These are phyloP conservation scores for Limnephilus lunatus DNA, from an alignment of 2,888 invertebrate genomes.

Conservation along the genomic window DNA sequence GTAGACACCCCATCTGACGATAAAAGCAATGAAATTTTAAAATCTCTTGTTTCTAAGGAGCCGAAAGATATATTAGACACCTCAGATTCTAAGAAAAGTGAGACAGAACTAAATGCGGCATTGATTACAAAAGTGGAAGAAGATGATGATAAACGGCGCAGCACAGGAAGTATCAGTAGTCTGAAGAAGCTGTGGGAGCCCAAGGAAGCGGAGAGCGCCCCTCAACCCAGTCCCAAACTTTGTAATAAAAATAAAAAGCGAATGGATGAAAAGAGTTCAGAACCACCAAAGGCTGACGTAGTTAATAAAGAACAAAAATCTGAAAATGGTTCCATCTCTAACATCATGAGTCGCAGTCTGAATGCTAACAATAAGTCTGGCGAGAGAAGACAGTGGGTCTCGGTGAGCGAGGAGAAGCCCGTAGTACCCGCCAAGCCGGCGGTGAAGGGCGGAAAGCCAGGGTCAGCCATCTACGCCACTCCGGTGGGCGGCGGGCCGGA, in stretches of 20 bases:
- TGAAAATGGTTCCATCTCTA: constrained; percentile 56
- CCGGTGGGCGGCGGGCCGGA: constrained; percentile 87
- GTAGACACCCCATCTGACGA: constrained; percentile 69
- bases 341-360: constrained; percentile 64
- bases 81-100: constrained; percentile 70
- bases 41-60: constrained; percentile 68
- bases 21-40: constrained; percentile 67
- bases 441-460: constrained; percentile 80
- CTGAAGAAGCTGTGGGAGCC: constrained; percentile 95
- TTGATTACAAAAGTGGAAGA: constrained; percentile 75
- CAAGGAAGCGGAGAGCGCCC: constrained; percentile 78
- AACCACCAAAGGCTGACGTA: constrained; percentile 64
- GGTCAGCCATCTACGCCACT: constrained; percentile 87
- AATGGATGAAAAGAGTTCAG: constrained; percentile 66
- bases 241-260: constrained; percentile 74
- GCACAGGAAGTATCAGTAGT: constrained; percentile 95
- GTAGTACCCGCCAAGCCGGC: constrained; percentile 84
- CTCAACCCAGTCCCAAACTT: constrained; percentile 83
- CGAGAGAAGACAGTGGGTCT: constrained; percentile 77
- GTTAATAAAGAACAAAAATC: constrained; percentile 64
- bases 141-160: constrained; percentile 90
- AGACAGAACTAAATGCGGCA: constrained; percentile 67
- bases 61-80: constrained; percentile 69
- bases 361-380: constrained; percentile 66
- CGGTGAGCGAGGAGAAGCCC: constrained; percentile 78